Evolutionary conservation across 2,113 vertebrate genomes (phyloP).

Genomic region (Ageneiosus marmoratus): DNA sequence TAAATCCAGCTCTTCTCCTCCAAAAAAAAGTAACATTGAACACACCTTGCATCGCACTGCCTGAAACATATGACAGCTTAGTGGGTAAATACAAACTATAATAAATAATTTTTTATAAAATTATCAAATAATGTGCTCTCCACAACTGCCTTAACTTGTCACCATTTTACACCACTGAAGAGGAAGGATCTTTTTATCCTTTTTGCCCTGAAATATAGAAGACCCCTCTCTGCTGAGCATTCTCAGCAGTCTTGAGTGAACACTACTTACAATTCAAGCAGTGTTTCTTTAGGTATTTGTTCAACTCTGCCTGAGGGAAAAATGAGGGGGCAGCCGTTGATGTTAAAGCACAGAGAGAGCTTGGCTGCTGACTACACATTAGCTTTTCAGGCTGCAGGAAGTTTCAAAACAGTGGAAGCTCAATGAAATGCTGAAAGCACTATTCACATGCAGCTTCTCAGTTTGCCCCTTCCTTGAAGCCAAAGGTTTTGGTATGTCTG

Average conservation of each 20-base stretch:
- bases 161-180: background rate
- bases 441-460: background rate
- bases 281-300: background rate
- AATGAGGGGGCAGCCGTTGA: background rate
- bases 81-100: background rate
- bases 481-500: background rate
- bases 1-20: background rate
- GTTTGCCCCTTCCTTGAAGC: background rate
- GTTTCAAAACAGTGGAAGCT: background rate
- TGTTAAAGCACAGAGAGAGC: conserved; percentile 9
- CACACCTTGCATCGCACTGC: background rate
- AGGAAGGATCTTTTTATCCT: background rate
- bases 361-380: background rate
- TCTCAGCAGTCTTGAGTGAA: background rate
- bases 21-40: background rate
- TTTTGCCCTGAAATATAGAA: background rate
- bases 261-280: conserved; percentile 1
- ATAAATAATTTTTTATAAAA: background rate
- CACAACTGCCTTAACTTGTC: background rate
- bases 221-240: background rate
- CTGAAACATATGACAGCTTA: background rate
- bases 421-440: background rate
- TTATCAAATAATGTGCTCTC: background rate
- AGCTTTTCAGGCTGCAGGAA: background rate
- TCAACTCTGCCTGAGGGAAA: background rate